Evolutionary conservation across 2,113 vertebrate genomes (phyloP).

Genomic region (Gymnogyps californianus): DNA sequence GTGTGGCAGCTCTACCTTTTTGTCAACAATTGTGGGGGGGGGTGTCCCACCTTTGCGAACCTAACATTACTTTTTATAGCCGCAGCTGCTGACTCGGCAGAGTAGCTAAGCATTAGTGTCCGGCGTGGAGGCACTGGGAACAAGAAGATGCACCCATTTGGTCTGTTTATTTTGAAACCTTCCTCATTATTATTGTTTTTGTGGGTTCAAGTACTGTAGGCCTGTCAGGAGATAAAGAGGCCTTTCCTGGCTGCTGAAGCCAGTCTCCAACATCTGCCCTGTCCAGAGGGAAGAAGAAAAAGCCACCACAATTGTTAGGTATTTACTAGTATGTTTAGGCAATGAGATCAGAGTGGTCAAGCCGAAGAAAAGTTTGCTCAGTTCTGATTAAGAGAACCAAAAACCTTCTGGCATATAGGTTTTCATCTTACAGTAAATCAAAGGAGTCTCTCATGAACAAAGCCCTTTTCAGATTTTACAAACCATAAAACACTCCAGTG

Average conservation of each 20-base stretch:
- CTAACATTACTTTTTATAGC: background rate
- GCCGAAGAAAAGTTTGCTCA: background rate
- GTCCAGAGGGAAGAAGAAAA: background rate
- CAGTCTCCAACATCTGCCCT: background rate
- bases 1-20: background rate
- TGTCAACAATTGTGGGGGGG: accelerated
- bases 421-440: slow-evolving; percentile 42
- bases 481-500: slow-evolving; percentile 27
- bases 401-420: background rate
- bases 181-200: background rate
- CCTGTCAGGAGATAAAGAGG: background rate
- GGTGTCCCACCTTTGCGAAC: background rate
- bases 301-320: slow-evolving; percentile 17
- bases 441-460: slow-evolving; percentile 27
- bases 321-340: slow-evolving; percentile 3
- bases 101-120: background rate
- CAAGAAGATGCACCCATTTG: background rate
- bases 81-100: background rate
- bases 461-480: slow-evolving; percentile 14
- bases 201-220: slow-evolving; percentile 12
- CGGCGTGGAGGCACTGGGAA: background rate
- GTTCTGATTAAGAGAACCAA: slow-evolving; percentile 1
- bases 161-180: slow-evolving; percentile 30
- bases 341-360: background rate
- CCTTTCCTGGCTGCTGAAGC: background rate